Percentiles rank a stretch among this genome's conserved stretches.
Evolutionary conservation across 2,797 vertebrate genomes (phyloP).

Genomic region (Eremophila alpestris): DNA sequence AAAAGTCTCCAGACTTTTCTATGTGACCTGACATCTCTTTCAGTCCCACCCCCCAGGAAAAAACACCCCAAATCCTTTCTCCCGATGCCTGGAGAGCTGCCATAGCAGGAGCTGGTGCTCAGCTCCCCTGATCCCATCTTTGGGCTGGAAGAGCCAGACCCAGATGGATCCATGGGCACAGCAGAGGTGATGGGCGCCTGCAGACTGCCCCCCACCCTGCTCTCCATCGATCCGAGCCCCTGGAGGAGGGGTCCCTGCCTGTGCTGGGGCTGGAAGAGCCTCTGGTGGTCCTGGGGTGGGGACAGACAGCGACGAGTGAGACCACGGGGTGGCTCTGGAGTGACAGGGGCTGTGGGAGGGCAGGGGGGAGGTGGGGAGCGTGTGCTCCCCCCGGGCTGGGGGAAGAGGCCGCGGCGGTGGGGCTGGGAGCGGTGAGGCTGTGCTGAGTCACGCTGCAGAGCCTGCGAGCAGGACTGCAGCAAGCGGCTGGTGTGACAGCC

Average conservation of each 20-base stretch:
- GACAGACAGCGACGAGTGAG: neutral
- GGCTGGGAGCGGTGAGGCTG: neutral
- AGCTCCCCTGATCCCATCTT: neutral
- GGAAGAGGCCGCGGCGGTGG: neutral
- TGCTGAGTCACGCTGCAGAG: slow-evolving; percentile 73
- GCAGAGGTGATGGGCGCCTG: neutral
- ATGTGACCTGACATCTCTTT: neutral
- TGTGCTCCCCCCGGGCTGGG: neutral
- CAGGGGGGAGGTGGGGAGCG: neutral
- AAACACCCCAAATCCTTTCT: neutral
- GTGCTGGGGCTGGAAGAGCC: neutral
- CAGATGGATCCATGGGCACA: neutral
- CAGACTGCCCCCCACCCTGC: neutral
- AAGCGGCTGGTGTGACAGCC: slow-evolving; percentile 29
- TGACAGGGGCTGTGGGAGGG: neutral
- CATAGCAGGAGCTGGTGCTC: neutral
- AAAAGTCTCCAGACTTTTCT: neutral
- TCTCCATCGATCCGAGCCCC: rapidly evolving
- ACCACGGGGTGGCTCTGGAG: neutral
- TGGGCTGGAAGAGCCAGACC: neutral
- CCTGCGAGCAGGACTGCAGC: slow-evolving; percentile 56
- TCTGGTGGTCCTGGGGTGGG: neutral
- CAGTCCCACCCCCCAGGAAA: neutral
- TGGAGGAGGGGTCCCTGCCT: neutral
- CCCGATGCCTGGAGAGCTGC: rapidly evolving